Conservation (phyloP, 2,113 vertebrate species). For the Opisthocomus hoazin region DNA sequence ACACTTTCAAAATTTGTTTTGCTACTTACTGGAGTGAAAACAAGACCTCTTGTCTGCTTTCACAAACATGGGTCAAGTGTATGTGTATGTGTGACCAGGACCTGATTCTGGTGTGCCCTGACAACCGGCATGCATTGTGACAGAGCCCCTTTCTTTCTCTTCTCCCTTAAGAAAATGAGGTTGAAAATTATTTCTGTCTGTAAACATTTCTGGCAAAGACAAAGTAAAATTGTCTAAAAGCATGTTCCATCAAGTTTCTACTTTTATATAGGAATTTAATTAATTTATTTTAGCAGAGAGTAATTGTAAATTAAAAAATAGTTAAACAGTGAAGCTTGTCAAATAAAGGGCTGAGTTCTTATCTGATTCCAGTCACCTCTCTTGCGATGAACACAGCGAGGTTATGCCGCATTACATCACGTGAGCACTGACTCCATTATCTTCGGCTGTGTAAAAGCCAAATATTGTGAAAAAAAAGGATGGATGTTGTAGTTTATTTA, state of each 20-base stretch:
- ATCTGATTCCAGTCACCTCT: background rate
- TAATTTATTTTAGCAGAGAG: background rate
- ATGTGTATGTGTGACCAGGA: background rate
- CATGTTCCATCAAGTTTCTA: background rate
- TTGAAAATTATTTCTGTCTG: background rate
- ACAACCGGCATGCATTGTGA: accelerated
- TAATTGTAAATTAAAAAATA: background rate
- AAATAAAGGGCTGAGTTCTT: background rate
- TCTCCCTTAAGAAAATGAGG: background rate
- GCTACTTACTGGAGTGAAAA: background rate
- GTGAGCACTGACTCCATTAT: background rate
- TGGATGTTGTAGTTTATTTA: background rate
- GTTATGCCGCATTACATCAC: background rate
- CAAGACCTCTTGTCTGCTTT: background rate
- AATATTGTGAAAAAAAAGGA: background rate
- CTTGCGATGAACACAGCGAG: background rate
- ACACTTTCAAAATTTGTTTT: background rate
- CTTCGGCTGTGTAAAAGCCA: background rate
- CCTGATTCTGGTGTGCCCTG: background rate
- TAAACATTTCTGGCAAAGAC: background rate
- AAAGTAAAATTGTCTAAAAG: background rate
- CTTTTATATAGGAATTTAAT: background rate
- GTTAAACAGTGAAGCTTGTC: background rate
- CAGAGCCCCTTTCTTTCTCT: background rate
- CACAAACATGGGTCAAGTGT: background rate